Evolutionary conservation across 2,113 vertebrate genomes (phyloP).

Genomic region (Nycticryphes semicollaris): DNA sequence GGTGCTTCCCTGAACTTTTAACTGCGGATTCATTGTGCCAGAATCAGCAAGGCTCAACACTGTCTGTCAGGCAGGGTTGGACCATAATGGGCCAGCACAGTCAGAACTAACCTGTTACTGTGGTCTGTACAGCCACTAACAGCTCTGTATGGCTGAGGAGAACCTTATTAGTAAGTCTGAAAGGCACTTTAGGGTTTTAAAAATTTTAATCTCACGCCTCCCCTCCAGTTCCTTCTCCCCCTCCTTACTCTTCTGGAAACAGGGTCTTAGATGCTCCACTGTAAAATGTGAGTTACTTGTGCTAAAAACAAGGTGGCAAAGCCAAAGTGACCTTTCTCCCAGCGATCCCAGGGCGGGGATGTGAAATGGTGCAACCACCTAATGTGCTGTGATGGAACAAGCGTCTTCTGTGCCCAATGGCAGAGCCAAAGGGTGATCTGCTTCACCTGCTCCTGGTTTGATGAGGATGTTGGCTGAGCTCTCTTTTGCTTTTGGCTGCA

Average conservation of each 20-base stretch:
- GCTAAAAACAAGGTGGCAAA: background rate
- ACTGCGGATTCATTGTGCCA: no score
- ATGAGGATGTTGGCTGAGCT: background rate
- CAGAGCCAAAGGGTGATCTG: background rate
- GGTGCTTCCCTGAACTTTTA: background rate
- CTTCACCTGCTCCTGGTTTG: background rate
- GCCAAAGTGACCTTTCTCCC: background rate
- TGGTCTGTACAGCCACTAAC: background rate
- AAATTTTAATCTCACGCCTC: fast-evolving
- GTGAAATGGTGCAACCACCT: background rate
- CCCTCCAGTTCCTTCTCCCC: background rate
- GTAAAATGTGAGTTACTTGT: background rate
- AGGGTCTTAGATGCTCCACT: background rate
- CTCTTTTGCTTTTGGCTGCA: background rate
- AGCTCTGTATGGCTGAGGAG: background rate
- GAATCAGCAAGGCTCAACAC: background rate
- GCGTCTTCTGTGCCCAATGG: background rate
- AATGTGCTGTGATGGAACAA: background rate
- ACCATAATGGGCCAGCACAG: background rate
- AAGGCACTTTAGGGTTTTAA: background rate
- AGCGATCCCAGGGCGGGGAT: fast-evolving
- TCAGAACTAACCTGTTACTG: background rate
- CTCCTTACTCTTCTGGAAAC: background rate
- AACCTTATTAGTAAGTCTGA: background rate
- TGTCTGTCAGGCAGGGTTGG: background rate